Conservation (phyloP, 1,140 invertebrate genomes). For the Drosophila bocqueti region DNA sequence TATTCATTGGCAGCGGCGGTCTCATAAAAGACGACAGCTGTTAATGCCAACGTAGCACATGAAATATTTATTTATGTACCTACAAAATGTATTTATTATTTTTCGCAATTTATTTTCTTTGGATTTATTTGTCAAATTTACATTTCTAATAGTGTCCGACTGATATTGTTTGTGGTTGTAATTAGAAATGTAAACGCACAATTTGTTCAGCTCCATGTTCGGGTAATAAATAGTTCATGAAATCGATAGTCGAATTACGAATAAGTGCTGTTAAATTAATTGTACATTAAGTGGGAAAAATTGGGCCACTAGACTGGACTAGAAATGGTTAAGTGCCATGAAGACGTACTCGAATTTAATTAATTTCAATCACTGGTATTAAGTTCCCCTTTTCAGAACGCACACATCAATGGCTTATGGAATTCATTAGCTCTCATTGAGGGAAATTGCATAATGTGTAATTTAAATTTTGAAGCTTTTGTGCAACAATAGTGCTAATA, state of each 20-base stretch:
- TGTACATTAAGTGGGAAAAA: conserved; percentile 18
- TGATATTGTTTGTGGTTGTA: conserved; percentile 49
- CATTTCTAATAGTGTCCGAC: conserved; percentile 34
- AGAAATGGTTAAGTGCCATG: conserved; percentile 3
- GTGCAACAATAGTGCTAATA: conserved; percentile 57
- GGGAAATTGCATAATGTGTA: conserved; percentile 15
- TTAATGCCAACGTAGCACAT: conserved; percentile 49
- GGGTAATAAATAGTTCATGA: conserved; percentile 55
- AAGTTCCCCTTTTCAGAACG: not conserved
- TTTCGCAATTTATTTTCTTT: conserved; percentile 53
- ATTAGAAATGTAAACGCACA: conserved; percentile 68
- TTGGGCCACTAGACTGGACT: conserved; percentile 8
- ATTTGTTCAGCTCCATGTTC: conserved; percentile 25
- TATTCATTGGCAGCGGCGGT: conserved; percentile 54
- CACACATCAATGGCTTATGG: conserved; percentile 22
- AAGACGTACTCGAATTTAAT: conserved; percentile 23
- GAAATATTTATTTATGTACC: conserved; percentile 48
- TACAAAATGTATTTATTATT: conserved; percentile 54
- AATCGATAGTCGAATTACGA: conserved; percentile 41
- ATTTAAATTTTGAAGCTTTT: conserved; percentile 22
- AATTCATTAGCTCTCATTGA: conserved; percentile 15
- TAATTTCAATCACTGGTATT: conserved; percentile 24
- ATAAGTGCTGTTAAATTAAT: conserved; percentile 23
- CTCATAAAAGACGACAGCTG: conserved; percentile 38
- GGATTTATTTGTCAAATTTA: conserved; percentile 41